Evolutionary conservation across 2,888 invertebrate genomes (phyloP).

Genomic region (Orchestes rusci): DNA sequence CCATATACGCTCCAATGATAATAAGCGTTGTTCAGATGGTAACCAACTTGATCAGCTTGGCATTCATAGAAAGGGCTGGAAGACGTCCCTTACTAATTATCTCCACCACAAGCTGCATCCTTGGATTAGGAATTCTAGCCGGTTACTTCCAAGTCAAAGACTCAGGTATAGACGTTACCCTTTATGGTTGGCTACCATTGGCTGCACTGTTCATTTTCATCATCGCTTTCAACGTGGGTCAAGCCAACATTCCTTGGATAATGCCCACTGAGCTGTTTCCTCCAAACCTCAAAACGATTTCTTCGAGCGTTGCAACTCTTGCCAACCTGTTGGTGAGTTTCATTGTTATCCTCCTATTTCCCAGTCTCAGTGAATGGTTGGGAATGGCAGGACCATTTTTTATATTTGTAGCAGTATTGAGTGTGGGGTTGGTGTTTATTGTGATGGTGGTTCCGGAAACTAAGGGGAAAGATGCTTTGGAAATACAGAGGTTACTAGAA

Average conservation of each 20-base stretch:
- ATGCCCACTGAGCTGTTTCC: slow-evolving; percentile 77
- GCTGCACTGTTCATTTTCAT: slow-evolving; percentile 14
- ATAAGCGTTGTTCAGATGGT: slow-evolving; percentile 67
- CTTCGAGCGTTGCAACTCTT: slow-evolving; percentile 33
- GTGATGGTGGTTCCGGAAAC: slow-evolving; percentile 26
- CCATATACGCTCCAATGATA: slow-evolving; percentile 63
- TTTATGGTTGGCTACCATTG: slow-evolving; percentile 17
- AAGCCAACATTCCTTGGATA: slow-evolving; percentile 74
- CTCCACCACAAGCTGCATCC: slow-evolving; percentile 57
- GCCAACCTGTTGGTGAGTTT: slow-evolving; percentile 22
- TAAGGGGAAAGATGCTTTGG: slow-evolving; percentile 25
- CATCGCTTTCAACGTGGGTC: slow-evolving; percentile 40
- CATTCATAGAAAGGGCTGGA: slow-evolving; percentile 70
- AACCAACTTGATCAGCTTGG: slow-evolving; percentile 61
- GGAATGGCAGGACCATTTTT: slow-evolving; percentile 27
- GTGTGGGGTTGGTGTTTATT: slow-evolving; percentile 19
- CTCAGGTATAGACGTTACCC: slow-evolving; percentile 23
- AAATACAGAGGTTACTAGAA: slow-evolving; percentile 22
- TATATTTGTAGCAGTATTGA: slow-evolving; percentile 21
- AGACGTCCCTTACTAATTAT: slow-evolving; percentile 61
- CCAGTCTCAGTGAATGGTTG: slow-evolving; percentile 15
- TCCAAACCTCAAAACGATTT: slow-evolving; percentile 63
- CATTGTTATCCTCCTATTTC: slow-evolving; percentile 26
- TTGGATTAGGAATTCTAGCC: slow-evolving; percentile 43
- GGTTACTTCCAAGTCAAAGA: slow-evolving; percentile 33